Evolutionary conservation across 2,797 vertebrate species (phyloP).

Genomic region (Gila robusta): DNA sequence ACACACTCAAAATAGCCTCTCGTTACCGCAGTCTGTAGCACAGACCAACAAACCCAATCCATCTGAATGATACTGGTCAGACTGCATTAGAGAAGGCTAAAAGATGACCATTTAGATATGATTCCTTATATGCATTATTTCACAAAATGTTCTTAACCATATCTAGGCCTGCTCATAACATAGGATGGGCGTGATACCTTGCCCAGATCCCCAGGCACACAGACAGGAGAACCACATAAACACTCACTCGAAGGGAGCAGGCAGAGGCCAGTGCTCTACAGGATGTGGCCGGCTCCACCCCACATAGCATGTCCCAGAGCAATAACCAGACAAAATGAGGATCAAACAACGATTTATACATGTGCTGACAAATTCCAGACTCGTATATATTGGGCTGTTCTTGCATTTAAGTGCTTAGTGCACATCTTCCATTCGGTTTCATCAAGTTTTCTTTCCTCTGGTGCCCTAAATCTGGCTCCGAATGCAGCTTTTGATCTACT

Average conservation of each 20-base stretch:
- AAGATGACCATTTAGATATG: background rate
- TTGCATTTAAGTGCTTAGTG: background rate
- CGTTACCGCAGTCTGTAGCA: constrained; percentile 36
- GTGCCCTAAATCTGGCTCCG: background rate
- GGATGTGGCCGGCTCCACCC: constrained; percentile 62
- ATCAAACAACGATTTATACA: constrained; percentile 50
- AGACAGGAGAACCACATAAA: constrained; percentile 34
- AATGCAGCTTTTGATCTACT: constrained; percentile 11
- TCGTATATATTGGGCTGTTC: constrained; percentile 35
- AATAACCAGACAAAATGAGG: constrained; percentile 43
- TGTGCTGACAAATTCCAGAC: constrained; percentile 42
- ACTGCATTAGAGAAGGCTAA: background rate
- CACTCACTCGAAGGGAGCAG: constrained; percentile 8
- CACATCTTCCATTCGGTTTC: constrained; percentile 9
- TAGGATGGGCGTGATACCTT: background rate
- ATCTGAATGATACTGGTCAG: constrained; percentile 12
- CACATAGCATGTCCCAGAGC: constrained; percentile 37
- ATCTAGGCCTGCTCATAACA: background rate
- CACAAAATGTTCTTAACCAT: background rate
- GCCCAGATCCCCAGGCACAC: background rate
- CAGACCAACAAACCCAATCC: constrained; percentile 36
- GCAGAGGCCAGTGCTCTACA: constrained; percentile 51
- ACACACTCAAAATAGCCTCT: constrained; percentile 40
- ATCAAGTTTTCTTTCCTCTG: background rate
- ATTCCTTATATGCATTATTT: background rate